These are phyloP conservation scores for Sialia sialis DNA, from an alignment of 2,113 vertebrate genomes.

Conservation along the genomic window DNA sequence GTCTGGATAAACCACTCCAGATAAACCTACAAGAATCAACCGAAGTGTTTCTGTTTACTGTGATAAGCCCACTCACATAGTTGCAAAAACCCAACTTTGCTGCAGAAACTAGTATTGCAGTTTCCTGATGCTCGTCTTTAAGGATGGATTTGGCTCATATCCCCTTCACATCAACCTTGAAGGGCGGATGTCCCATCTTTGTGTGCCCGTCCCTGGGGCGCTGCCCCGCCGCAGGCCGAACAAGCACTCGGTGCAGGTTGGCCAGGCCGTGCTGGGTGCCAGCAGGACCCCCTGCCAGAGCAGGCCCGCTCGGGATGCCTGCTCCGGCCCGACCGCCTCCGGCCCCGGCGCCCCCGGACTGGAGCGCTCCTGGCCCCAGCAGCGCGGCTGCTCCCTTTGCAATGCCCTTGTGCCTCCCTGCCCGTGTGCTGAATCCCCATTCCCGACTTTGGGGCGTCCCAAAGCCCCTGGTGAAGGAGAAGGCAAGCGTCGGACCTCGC, in stretches of 20 bases:
- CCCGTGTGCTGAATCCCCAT: not conserved
- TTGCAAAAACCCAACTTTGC: not conserved
- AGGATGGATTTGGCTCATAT: not conserved
- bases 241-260: fast-evolving
- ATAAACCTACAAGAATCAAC: not conserved
- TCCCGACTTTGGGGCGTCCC: not conserved
- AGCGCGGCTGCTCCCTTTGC: not conserved
- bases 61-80: not conserved
- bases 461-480: too few relatives aligned
- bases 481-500: fast-evolving
- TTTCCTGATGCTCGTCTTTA: not conserved
- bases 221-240: not conserved
- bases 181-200: fast-evolving
- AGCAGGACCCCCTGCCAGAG: fast-evolving
- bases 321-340: not conserved
- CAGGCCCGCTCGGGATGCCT: not conserved
- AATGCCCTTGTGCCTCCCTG: not conserved
- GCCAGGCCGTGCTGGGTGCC: not conserved
- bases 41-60: not conserved
- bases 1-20: not conserved
- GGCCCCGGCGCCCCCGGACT: not conserved
- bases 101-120: not conserved
- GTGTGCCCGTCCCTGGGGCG: not conserved
- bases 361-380: too few relatives aligned
- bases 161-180: fast-evolving